Base-by-base conservation (phyloP, 1,140 invertebrate species). In the Delia radicum region DNA sequence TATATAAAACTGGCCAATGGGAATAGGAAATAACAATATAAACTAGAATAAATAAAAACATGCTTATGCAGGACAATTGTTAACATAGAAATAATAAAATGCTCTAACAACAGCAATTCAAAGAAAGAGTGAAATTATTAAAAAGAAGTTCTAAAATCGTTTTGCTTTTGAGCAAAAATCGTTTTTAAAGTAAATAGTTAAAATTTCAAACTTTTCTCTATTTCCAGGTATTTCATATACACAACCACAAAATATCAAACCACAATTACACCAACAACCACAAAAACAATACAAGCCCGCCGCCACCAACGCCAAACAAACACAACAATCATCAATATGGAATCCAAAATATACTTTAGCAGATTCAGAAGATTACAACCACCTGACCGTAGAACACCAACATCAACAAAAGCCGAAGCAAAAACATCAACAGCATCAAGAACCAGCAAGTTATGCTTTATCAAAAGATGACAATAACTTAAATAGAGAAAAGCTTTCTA, bases 241-340 rank as follows among this genome's bases (percentile, higher is more conserved):
- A 74, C 78, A 82, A 76, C 82, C 80, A 75, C 83, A 85, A 72
- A 84, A 84, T 79, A 85, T 84, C 83, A 85, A 75, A 79, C 77
- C 79, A 75, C 77, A 78, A 63, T 75, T 73, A 63, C 67, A 77
- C 33, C 67, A 48, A 61, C 73, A 75, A 37, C 48, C 33, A 27
- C 65, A 65, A 21, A 65, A 48, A 55, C 69, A 72, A 73, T 6
- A 31, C 6, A 42, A 61, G 46, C 74, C 28, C 55, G 33, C 55
- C 24, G 74, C 21, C 46, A 21, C 55, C 37, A n/a, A 72, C 33
- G 10, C 21, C 27, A 48, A 15, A 61, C 67, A 27, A 27, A 0
- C 6, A 33, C 46, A 61, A 62, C 42, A 61, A n/a, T 24, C 42
- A 7, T 7, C 42, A 75, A 28, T 21, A 69, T 69, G 65, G 65